Evolutionary conservation across 2,113 vertebrate genomes (phyloP), one percentile per base, ranked within the genome.

Genomic region (Grammomys surdaster): DNA sequence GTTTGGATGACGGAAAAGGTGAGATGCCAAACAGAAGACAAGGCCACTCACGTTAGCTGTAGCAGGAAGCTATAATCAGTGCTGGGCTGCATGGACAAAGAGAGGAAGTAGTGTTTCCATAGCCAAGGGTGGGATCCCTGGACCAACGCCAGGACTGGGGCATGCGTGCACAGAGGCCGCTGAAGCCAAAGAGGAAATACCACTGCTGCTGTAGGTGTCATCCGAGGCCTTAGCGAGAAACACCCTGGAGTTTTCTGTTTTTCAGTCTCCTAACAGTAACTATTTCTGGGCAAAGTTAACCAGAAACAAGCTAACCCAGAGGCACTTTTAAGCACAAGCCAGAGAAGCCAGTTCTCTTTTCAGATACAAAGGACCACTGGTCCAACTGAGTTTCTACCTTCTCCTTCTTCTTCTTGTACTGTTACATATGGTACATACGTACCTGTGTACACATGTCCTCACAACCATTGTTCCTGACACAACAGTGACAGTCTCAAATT

Each of bases 61-160:
- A 88, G 84, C 92, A 97, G 97, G 96, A 97, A 97, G 70, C 80
- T 43, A 78, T 95, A 97, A 81, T 97, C 92, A 95, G 31, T 2
- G n/a, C 80, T 78, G n/a, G 26, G 28, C 40, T 72, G 51, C 48
- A 76, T 22, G 40, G 69, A 97, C 96, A 97, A 97, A 97, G 43
- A 72, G 88, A 97, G 97, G 95, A 97, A 97, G 65, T 60, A 28
- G 75, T 51, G 31, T 84, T 97, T 81, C 63, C 77, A 93, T 51
- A 88, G 69, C 40, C 26, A 10, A 58, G 92, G 92, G 82, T 0
- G n/a, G 92, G 69, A 56, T 80, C 85, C 36, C 63, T 96, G 96
- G 80, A 24, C 26, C 54, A n/a, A 72, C 88, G 92, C 97, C 97
- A 96, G 80, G 65, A 4, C 67, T 46, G 33, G 43, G 31, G 85